These are phyloP conservation scores for Aegotheles bennettii DNA, from an alignment of 2,113 vertebrate genomes.

Conservation along the genomic window DNA sequence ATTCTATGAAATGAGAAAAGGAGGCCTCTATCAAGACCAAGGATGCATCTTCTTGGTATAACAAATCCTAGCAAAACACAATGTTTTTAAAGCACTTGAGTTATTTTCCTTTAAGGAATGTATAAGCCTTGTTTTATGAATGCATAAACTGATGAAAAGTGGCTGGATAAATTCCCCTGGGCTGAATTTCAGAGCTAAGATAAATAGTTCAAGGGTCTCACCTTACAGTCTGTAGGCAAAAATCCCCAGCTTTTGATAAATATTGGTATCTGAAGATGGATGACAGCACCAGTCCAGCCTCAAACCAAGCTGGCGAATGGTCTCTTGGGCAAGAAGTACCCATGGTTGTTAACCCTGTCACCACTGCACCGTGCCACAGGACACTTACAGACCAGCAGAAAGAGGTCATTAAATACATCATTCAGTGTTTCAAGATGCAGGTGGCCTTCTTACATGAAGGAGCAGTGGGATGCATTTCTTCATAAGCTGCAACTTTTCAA, in stretches of 20 bases:
- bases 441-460: not conserved
- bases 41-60: not conserved
- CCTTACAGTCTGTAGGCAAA: not conserved
- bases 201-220: not conserved
- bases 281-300: not conserved
- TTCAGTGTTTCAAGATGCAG: too few species aligned
- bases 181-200: not conserved
- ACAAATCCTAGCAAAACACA: not conserved
- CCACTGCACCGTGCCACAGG: not conserved
- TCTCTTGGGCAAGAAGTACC: not conserved
- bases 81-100: not conserved
- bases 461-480: not conserved
- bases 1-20: not conserved
- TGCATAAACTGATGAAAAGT: not conserved
- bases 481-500: not conserved
- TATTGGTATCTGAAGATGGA: not conserved
- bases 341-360: rapidly evolving
- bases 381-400: not conserved
- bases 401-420: rapidly evolving
- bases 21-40: not conserved
- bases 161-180: not conserved
- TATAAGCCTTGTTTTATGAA: not conserved
- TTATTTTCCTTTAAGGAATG: not conserved
- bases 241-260: not conserved
- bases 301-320: not conserved